Base-by-base conservation (phyloP, 2,797 vertebrate species). In the Poecilia picta region DNA sequence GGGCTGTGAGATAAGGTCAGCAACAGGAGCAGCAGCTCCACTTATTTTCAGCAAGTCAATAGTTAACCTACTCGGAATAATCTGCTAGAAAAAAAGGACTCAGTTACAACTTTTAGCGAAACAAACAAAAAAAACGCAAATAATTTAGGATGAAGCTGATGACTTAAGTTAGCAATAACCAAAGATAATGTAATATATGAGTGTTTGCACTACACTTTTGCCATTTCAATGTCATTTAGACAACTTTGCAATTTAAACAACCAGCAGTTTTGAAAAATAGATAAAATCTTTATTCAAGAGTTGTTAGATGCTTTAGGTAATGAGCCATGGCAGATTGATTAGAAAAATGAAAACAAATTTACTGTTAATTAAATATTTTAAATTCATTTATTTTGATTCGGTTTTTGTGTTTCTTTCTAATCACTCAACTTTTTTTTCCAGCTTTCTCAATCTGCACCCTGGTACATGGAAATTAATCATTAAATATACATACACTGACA, bases 1-100 rank as follows among this genome's bases (percentile, higher is more conserved):
- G 75, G 98, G 98, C 88, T 99, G 98, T 55, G 98, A 99, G 95
- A 99, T 99, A 93, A 96, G 98, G 89, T 95, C 78, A 89, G 87
- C 59, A 70, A 64, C 28, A 51, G 15, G 51, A 33, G 46, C 46
- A 73, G 25, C 8, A 28, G 13, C 68, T 71, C 43, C 41, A 45
- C n/a, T 8, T 46, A 28, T 46, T 71, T 46, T 43, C 45, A 15
- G 2, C 25, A 28, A 45, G 1, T 71, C 4, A 28, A 71, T 16
- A 46, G 43, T n/a, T 23, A 43, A 70, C 23, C 13, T 43, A 8
- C 66, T 70, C 41, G 8, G 36, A 41, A 41, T 5, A 13, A 25
- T 68, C 36, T 41, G 36, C 2, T 41, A 25, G 64, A 68, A 41
- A 41, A 39, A 39, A 39, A 41, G 20, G 20, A 39, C 36, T 64